Evolutionary conservation across 2,888 invertebrate species (phyloP).

Genomic region (Seira musarum): DNA sequence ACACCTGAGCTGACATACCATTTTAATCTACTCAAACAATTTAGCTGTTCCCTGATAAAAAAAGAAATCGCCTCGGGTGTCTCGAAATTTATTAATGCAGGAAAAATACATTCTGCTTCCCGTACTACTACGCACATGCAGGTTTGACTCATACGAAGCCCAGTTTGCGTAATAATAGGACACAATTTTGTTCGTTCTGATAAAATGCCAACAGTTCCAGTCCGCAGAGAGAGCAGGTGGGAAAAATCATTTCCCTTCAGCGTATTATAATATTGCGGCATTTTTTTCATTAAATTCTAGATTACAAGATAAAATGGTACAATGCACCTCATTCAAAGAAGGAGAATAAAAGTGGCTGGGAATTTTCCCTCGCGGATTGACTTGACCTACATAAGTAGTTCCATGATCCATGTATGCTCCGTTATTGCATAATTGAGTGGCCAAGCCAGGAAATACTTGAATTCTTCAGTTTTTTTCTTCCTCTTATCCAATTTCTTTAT

Average conservation of each 20-base stretch:
- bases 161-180: neutral
- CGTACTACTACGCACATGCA: too few relatives aligned
- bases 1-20: constrained; percentile 13
- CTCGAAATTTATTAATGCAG: constrained; percentile 20
- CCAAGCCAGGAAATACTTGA: constrained; percentile 16
- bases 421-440: constrained; percentile 21
- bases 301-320: neutral
- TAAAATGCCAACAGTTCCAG: too few relatives aligned
- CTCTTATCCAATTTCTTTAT: neutral
- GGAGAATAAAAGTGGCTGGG: neutral
- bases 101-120: too few relatives aligned
- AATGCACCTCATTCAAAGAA: neutral
- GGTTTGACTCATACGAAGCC: neutral
- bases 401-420: neutral
- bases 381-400: constrained; percentile 41
- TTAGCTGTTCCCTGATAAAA: constrained; percentile 10
- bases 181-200: too few relatives aligned
- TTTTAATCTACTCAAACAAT: neutral
- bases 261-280: neutral
- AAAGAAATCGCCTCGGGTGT: constrained; percentile 23
- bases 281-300: neutral
- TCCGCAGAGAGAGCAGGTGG: too few relatives aligned
- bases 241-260: neutral
- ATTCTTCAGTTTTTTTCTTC: neutral
- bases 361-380: constrained; percentile 7